These are phyloP conservation scores for Cervus canadensis DNA, from an alignment of 2,113 vertebrate species.

Conservation along the genomic window DNA sequence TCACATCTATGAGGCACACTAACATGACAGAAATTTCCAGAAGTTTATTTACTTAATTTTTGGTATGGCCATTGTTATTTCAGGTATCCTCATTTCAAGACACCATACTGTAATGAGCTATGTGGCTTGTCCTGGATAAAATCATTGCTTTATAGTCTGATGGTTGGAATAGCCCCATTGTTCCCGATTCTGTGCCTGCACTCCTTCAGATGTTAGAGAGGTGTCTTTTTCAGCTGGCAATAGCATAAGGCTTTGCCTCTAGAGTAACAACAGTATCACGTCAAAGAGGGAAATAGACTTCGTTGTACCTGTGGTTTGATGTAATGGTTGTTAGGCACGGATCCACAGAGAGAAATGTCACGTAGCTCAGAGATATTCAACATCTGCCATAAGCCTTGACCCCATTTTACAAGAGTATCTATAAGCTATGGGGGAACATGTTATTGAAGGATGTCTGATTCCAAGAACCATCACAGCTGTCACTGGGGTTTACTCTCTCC, in stretches of 20 bases:
- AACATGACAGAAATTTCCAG: neutral
- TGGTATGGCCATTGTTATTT: neutral
- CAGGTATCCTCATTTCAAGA: neutral
- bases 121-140: neutral
- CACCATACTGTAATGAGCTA: neutral
- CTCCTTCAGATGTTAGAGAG: neutral
- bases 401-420: slow-evolving; percentile 6
- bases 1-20: neutral
- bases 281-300: slow-evolving; percentile 56
- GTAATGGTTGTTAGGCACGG: slow-evolving; percentile 49
- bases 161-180: neutral
- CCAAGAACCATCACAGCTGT: slow-evolving; percentile 62
- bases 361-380: slow-evolving; percentile 41
- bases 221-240: neutral
- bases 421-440: neutral
- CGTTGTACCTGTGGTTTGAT: slow-evolving; percentile 46
- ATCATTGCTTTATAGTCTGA: neutral
- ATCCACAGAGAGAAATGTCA: slow-evolving; percentile 61
- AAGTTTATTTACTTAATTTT: neutral
- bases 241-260: slow-evolving; percentile 35
- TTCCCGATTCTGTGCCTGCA: neutral
- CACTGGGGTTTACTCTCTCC: slow-evolving; percentile 47
- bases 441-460: slow-evolving; percentile 57
- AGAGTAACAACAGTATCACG: slow-evolving; percentile 6
- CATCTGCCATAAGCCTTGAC: slow-evolving; percentile 52